These are phyloP conservation scores for Coregonus sp. DNA, from an alignment of 2,797 vertebrate species.

Conservation along the genomic window DNA sequence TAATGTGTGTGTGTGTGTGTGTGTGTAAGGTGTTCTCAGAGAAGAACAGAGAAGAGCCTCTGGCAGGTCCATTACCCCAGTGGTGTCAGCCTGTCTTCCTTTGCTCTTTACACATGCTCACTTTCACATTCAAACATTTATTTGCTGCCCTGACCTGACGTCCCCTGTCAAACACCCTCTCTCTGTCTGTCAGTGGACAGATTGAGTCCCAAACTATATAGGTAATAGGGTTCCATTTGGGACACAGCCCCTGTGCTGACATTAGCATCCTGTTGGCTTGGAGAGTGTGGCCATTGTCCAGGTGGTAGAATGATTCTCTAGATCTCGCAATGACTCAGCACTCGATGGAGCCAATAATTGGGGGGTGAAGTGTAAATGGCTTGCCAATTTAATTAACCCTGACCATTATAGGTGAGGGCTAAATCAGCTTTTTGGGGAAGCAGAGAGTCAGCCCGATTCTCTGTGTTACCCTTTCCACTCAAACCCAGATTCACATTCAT, in stretches of 20 bases:
- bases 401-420: background rate
- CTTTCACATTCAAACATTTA: conserved; percentile 71
- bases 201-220: background rate
- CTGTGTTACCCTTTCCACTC: background rate
- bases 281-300: background rate
- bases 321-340: background rate
- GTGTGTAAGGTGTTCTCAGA: conserved; percentile 37
- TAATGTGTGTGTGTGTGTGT: conserved; percentile 18
- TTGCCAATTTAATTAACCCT: conserved; percentile 5
- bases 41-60: conserved; percentile 39
- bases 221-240: background rate
- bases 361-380: background rate
- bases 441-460: background rate
- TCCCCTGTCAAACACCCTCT: conserved; percentile 56
- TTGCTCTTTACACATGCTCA: conserved; percentile 59
- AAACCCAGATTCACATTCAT: background rate
- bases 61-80: conserved; percentile 73
- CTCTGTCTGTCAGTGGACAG: conserved; percentile 53
- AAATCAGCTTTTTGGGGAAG: background rate
- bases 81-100: conserved; percentile 66
- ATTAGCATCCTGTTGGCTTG: background rate
- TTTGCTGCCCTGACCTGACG: conserved; percentile 67
- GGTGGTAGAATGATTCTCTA: background rate
- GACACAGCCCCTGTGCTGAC: background rate
- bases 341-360: background rate